Evolutionary conservation across 37 sponge, comb jelly and placozoan species (phyloP).

Genomic region (Dysidea cf. avara): DNA sequence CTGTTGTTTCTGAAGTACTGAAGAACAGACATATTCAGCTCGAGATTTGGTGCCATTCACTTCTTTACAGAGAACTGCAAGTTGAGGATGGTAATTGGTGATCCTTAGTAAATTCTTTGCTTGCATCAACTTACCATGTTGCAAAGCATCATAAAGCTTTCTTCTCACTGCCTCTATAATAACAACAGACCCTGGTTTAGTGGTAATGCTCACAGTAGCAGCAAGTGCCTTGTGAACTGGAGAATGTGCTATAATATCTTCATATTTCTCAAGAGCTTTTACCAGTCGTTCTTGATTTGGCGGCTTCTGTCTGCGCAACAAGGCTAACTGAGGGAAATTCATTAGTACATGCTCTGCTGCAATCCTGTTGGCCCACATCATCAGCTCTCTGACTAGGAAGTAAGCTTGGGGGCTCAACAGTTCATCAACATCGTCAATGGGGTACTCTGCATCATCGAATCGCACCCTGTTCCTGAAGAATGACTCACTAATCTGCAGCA

Average conservation of each 20-base stretch:
- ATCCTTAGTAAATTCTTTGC: constrained; percentile 19
- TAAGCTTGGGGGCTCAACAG: constrained; percentile 38
- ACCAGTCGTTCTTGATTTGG: constrained; percentile 22
- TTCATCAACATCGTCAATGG: constrained; percentile 18
- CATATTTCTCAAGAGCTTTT: background rate
- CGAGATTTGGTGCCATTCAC: background rate
- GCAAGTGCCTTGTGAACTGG: background rate
- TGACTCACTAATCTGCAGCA: constrained; percentile 30
- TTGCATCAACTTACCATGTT: background rate
- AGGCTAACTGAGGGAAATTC: background rate
- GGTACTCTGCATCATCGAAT: background rate
- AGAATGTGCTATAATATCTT: constrained; percentile 5
- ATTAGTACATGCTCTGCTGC: constrained; percentile 28
- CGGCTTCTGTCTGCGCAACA: constrained; percentile 32
- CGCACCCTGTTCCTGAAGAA: too few relatives aligned
- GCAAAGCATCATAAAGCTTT: background rate
- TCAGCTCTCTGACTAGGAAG: constrained; percentile 57
- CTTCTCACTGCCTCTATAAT: background rate
- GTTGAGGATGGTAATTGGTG: constrained; percentile 39
- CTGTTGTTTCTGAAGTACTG: too few relatives aligned
- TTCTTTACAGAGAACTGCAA: constrained; percentile 19
- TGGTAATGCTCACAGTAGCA: background rate
- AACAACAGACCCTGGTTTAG: background rate
- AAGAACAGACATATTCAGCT: constrained; percentile 47
- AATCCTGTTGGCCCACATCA: constrained; percentile 69